These are phyloP conservation scores for Tetramorium bicarinatum DNA, from an alignment of 2,888 invertebrate genomes.

Conservation along the genomic window DNA sequence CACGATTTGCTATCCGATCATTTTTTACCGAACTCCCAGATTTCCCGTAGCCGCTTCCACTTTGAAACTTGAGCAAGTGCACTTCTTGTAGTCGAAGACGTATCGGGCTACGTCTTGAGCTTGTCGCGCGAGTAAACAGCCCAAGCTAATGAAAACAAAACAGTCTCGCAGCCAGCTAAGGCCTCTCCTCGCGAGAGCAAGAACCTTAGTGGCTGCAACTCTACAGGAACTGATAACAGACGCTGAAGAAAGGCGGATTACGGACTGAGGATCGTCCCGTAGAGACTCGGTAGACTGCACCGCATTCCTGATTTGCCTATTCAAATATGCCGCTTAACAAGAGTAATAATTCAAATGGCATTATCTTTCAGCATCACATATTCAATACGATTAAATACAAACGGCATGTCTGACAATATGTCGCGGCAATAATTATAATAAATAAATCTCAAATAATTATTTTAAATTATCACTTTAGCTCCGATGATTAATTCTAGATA, in stretches of 20 bases:
- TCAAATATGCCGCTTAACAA: slow-evolving; percentile 51
- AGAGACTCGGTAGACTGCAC: slow-evolving; percentile 42
- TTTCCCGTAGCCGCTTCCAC: slow-evolving; percentile 21
- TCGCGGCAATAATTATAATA: not conserved
- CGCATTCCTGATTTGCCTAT: slow-evolving; percentile 43
- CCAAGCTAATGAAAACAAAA: slow-evolving; percentile 77
- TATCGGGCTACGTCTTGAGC: slow-evolving; percentile 70
- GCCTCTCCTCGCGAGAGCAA: slow-evolving; percentile 47
- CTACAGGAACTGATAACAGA: slow-evolving; percentile 53
- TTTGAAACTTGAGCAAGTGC: slow-evolving; percentile 51
- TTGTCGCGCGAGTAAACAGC: slow-evolving; percentile 76
- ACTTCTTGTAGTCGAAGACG: slow-evolving; percentile 39
- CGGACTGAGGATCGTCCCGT: slow-evolving; percentile 38
- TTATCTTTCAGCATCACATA: slow-evolving; percentile 5
- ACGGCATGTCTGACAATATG: not conserved
- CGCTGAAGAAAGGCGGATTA: slow-evolving; percentile 56
- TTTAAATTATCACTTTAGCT: not conserved
- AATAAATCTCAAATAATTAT: not conserved
- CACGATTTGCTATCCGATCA: slow-evolving; percentile 34
- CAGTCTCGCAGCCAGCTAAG: slow-evolving; percentile 59
- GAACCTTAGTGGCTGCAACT: slow-evolving; percentile 46
- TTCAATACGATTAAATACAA: slow-evolving; percentile 10
- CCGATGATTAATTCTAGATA: not conserved
- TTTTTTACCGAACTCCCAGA: slow-evolving; percentile 62
- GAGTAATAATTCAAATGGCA: slow-evolving; percentile 44